Percentiles rank a stretch among this genome's conserved stretches.
phyloP scores from a whole-genome alignment of 2,797 vertebrate species.

The Notamacropus eugenii region DNA sequence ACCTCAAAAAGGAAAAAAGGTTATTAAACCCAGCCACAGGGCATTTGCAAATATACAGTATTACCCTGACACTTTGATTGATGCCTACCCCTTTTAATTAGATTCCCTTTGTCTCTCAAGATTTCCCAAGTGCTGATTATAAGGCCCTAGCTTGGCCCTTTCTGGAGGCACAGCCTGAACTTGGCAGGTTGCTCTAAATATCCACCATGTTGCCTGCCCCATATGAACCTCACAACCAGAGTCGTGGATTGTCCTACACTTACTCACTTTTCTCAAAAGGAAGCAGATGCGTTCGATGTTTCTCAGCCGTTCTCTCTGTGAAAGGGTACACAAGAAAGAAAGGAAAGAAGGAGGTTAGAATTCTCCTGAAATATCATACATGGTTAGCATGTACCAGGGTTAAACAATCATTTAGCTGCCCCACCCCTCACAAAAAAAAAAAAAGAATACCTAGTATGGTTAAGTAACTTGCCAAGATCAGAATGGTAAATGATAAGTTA shows the following conservation, averaged over 20 bases:
- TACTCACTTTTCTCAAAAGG: conserved; percentile 95
- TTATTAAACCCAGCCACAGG: conserved; percentile 36
- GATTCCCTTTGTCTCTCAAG: conserved; percentile 61
- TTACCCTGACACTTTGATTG: conserved; percentile 49
- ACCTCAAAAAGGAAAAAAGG: conserved; percentile 27
- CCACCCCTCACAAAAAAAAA: background rate
- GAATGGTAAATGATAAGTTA: background rate
- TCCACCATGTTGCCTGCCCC: conserved; percentile 14
- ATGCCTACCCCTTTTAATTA: conserved; percentile 55
- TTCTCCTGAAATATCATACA: background rate
- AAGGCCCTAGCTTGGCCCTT: background rate
- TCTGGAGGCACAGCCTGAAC: background rate
- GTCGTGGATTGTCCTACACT: conserved; percentile 54
- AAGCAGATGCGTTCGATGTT: conserved; percentile 99
- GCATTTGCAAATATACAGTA: conserved; percentile 47
- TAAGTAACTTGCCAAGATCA: background rate
- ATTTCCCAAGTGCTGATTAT: conserved; percentile 42
- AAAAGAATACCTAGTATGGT: background rate
- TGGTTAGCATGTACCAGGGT: background rate
- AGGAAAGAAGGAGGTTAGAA: background rate
- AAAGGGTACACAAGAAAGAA: conserved; percentile 47
- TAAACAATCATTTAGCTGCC: background rate
- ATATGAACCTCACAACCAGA: background rate
- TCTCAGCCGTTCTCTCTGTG: conserved; percentile 94
- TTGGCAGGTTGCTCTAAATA: background rate